Percentiles rank a stretch among this genome's conserved stretches.
Conservation (phyloP, 2,888 invertebrate genomes). For the Pterostichus madidus region DNA sequence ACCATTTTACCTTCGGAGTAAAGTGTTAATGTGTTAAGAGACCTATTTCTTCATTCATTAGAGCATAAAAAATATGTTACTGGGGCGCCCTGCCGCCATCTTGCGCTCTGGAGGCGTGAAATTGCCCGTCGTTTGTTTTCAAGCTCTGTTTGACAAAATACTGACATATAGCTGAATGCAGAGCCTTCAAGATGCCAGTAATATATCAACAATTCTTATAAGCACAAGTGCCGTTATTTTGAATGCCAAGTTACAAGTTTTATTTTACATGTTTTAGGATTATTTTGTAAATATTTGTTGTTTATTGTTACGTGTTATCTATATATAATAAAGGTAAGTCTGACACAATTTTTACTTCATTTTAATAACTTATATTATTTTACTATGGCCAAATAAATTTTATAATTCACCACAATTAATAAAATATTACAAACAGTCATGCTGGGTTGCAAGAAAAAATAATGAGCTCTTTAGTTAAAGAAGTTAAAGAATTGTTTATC, state of each 20-base stretch:
- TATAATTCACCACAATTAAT: no score
- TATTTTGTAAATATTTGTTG: constrained; percentile 1
- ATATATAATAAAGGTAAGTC: not conserved
- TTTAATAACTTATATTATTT: not conserved
- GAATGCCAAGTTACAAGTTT: not conserved
- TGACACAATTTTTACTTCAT: not conserved
- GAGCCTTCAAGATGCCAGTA: constrained; percentile 31
- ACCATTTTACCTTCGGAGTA: not conserved
- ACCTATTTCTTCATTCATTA: constrained; percentile 25
- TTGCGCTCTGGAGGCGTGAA: constrained; percentile 34
- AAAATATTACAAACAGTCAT: no score
- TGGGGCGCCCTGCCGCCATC: constrained; percentile 25
- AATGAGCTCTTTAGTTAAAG: no score
- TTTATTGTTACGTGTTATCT: not conserved
- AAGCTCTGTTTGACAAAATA: constrained; percentile 58
- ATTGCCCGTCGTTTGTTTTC: constrained; percentile 52
- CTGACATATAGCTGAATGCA: constrained; percentile 44
- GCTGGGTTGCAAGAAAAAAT: no score
- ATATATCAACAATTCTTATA: not conserved
- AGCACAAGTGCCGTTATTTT: not conserved
- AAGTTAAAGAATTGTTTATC: no score
- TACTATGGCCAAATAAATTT: no score
- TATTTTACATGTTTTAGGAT: not conserved
- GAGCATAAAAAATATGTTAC: constrained; percentile 54
- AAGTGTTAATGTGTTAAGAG: constrained; percentile 52